A percentile compares a stretch with the other conserved stretches of the same genome.
Conservation (phyloP, 2,113 vertebrate genomes). For the Etia nguti region DNA sequence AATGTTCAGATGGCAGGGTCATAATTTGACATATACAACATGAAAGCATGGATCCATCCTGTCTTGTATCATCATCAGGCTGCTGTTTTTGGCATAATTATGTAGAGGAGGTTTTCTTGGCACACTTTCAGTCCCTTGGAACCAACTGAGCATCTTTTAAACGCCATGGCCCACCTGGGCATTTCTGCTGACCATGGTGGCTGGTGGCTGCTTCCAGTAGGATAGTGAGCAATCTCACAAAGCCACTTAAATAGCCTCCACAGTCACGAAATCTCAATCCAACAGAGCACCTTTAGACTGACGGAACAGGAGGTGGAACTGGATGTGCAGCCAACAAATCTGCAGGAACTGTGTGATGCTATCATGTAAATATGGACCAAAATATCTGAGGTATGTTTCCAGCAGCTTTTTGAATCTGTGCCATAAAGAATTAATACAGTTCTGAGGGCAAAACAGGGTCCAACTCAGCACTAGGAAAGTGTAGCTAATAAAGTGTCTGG, state of each 20-base stretch:
- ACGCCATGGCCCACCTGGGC: not conserved
- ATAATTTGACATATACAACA: not conserved
- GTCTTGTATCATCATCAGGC: not conserved
- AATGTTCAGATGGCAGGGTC: not conserved
- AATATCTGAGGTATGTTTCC: not conserved
- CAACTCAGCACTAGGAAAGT: not conserved
- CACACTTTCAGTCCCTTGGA: not conserved
- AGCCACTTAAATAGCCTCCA: not conserved
- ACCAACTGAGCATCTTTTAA: not conserved
- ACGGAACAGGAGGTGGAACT: not conserved
- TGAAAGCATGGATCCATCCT: not conserved
- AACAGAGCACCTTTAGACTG: not conserved
- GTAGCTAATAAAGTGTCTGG: not conserved
- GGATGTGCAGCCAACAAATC: not conserved
- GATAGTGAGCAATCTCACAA: rapidly evolving
- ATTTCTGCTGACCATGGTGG: not conserved
- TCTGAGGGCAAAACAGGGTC: not conserved
- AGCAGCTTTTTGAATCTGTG: not conserved
- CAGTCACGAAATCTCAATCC: not conserved
- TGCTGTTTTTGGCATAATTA: not conserved
- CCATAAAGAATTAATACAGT: not conserved
- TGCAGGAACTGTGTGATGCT: not conserved
- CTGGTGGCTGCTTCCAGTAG: not conserved
- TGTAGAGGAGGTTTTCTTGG: not conserved
- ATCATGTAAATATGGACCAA: not conserved